Conservation (phyloP, 1,140 invertebrate genomes). For the Drosophila pruinosa region DNA sequence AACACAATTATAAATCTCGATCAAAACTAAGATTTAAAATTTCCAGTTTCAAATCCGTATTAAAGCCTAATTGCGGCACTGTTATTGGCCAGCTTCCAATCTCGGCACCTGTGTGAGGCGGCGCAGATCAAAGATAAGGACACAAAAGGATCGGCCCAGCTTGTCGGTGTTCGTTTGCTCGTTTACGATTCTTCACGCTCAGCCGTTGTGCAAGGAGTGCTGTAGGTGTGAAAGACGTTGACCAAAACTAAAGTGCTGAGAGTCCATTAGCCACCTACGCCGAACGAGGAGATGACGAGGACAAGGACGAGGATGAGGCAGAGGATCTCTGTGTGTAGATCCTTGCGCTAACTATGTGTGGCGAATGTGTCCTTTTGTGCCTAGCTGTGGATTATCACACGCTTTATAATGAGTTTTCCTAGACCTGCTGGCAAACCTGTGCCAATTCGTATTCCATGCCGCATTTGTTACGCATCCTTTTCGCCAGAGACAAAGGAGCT, state of each 20-base stretch:
- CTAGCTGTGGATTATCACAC: conserved; percentile 75
- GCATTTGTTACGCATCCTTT: conserved; percentile 65
- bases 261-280: conserved; percentile 75
- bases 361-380: conserved; percentile 72
- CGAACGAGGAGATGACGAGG: conserved; percentile 1
- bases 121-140: conserved; percentile 58
- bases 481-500: conserved; percentile 43
- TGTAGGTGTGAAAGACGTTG: conserved; percentile 78
- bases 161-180: conserved; percentile 1
- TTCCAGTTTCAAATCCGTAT: conserved; percentile 45
- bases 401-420: conserved; percentile 61
- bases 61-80: conserved; percentile 68
- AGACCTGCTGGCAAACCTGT: conserved; percentile 75
- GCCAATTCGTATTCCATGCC: conserved; percentile 59
- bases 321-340: conserved; percentile 26
- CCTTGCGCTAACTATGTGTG: conserved; percentile 80
- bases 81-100: conserved; percentile 41
- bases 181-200: conserved; percentile 71
- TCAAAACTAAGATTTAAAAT: too few relatives aligned
- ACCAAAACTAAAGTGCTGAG: conserved; percentile 74
- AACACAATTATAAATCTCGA: conserved; percentile 78
- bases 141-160: conserved; percentile 41
- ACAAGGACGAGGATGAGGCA: too few relatives aligned
- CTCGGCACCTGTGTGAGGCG: conserved; percentile 60
- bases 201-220: conserved; percentile 13